Percentiles rank a stretch among this genome's conserved stretches.
Conservation (phyloP, 1,140 invertebrate genomes). For the Cydia strobilella region DNA sequence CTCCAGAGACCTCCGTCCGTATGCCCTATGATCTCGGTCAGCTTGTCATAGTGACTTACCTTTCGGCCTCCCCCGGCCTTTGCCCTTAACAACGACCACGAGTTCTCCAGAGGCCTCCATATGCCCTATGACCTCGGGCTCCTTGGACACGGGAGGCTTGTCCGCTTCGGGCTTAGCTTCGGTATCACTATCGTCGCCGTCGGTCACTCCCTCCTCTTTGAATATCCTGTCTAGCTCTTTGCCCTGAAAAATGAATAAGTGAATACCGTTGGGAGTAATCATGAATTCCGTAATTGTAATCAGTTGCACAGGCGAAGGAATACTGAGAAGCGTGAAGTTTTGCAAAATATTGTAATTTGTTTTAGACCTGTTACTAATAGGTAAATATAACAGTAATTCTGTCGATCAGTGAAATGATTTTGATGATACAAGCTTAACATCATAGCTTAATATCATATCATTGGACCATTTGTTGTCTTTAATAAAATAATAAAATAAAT, state of each 20-base stretch:
- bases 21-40: conserved; percentile 35
- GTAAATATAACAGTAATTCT: too few species aligned
- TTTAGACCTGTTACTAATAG: too few species aligned
- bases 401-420: too few species aligned
- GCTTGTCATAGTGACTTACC: conserved; percentile 44
- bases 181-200: conserved; percentile 80
- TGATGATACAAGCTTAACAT: too few species aligned
- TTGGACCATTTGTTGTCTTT: too few species aligned
- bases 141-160: conserved; percentile 39
- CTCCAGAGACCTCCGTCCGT: conserved; percentile 71
- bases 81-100: conserved; percentile 82
- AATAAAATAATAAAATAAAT: too few species aligned
- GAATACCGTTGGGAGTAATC: too few species aligned
- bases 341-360: too few species aligned
- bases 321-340: too few species aligned
- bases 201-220: conserved; percentile 86
- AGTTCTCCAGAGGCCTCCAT: conserved; percentile 83
- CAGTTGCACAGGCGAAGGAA: too few species aligned
- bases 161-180: conserved; percentile 49
- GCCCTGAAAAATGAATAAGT: conserved; percentile 71
- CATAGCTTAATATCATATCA: too few species aligned
- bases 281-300: too few species aligned
- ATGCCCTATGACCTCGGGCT: conserved; percentile 84
- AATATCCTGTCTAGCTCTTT: conserved; percentile 88
- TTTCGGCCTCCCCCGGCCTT: conserved; percentile 80